A percentile compares a stretch with the other conserved stretches of the same genome.
These are phyloP conservation scores for Lissonota sp. DNA, from an alignment of 2,888 invertebrate genomes.

Conservation along the genomic window DNA sequence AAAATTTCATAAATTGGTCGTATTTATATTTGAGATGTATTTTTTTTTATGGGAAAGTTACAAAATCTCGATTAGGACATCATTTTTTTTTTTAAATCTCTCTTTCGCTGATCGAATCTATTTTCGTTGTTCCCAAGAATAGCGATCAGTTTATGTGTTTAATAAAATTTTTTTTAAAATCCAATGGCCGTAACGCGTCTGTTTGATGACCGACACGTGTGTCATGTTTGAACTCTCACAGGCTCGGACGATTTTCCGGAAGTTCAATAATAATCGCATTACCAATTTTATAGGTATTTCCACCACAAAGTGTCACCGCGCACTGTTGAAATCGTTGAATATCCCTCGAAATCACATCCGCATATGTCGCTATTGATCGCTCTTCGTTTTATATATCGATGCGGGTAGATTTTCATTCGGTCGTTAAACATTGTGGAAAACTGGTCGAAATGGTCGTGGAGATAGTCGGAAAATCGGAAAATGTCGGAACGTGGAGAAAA, in stretches of 20 bases:
- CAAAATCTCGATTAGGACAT: no score
- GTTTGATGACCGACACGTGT: slow-evolving; percentile 31
- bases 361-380: slow-evolving; percentile 6
- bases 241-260: background rate
- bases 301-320: slow-evolving; percentile 23
- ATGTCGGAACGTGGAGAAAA: slow-evolving; percentile 1
- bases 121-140: no score
- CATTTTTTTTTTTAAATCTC: no score
- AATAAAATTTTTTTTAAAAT: background rate
- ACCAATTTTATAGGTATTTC: slow-evolving; percentile 37
- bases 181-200: background rate
- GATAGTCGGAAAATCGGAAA: slow-evolving; percentile 40
- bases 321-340: slow-evolving; percentile 27
- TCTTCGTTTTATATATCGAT: slow-evolving; percentile 33
- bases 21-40: no score
- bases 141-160: background rate
- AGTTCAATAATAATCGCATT: slow-evolving; percentile 49
- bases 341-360: slow-evolving; percentile 19
- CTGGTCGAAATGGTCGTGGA: slow-evolving; percentile 7
- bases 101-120: no score
- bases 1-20: no score
- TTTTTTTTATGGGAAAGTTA: no score
- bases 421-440: slow-evolving; percentile 51
- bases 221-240: background rate
- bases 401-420: slow-evolving; percentile 42